phyloP scores from a whole-genome alignment of 2,113 vertebrate species.

The Scomber japonicus region DNA sequence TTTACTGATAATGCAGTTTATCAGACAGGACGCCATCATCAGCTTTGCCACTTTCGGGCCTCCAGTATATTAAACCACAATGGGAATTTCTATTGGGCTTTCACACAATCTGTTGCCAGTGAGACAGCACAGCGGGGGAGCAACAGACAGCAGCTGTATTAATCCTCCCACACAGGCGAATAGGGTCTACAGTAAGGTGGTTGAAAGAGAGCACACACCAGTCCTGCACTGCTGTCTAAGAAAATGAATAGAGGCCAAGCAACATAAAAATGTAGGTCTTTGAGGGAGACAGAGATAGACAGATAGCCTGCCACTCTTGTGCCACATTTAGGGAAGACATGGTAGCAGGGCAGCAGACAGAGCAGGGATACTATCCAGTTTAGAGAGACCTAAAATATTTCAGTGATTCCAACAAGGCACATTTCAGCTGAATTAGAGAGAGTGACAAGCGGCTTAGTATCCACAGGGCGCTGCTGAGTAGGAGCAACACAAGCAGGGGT shows the following conservation, averaged over 20 bases:
- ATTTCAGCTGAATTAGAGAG: conserved; percentile 42
- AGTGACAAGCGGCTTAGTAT: conserved; percentile 21
- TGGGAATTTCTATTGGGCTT: conserved; percentile 16
- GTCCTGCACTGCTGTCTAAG: conserved; percentile 42
- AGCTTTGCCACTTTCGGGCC: conserved; percentile 17
- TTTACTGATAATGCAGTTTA: conserved; percentile 3
- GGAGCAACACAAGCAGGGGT: conserved; percentile 18
- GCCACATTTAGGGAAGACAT: conserved; percentile 35
- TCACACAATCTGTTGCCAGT: conserved; percentile 34
- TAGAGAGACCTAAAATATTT: conserved; percentile 50
- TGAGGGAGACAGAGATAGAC: conserved; percentile 42
- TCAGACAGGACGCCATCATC: conserved; percentile 1
- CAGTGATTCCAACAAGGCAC: conserved; percentile 29
- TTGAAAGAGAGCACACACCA: conserved; percentile 28
- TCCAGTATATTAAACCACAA: conserved; percentile 40
- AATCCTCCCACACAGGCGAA: conserved; percentile 60
- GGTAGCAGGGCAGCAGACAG: conserved; percentile 36
- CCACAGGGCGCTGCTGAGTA: conserved; percentile 36
- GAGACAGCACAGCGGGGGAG: conserved; percentile 35
- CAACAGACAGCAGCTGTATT: conserved; percentile 41
- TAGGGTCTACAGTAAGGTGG: conserved; percentile 33
- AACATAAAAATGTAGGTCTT: conserved; percentile 49
- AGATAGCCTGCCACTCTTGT: conserved; percentile 27
- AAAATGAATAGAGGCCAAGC: conserved; percentile 44
- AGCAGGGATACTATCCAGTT: conserved; percentile 30